A percentile compares a stretch with the other conserved stretches of the same genome.
Conservation (phyloP, 2,797 vertebrate genomes). For the Acomys russatus region DNA sequence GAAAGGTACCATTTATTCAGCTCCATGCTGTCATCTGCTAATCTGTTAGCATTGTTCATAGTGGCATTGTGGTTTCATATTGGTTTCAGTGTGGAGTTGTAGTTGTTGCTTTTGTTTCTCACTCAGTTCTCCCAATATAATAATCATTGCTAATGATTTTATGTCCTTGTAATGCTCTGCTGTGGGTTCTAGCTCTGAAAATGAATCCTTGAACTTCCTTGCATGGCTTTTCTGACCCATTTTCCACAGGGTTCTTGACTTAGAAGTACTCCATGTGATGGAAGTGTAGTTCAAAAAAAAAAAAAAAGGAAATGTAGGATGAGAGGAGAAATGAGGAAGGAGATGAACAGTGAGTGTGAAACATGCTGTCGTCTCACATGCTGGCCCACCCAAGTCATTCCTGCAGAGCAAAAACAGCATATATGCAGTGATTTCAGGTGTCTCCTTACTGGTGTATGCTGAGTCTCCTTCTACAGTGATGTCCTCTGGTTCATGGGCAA, state of each 20-base stretch:
- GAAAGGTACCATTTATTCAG: background rate
- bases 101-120: background rate
- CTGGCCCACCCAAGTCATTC: too few relatives aligned
- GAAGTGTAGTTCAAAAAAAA: background rate
- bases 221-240: background rate
- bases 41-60: background rate
- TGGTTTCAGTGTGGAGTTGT: background rate
- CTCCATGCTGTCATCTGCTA: background rate
- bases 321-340: background rate
- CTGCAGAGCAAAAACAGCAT: background rate
- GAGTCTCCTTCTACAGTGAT: background rate
- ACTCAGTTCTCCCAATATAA: background rate
- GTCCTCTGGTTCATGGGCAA: background rate
- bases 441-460: too few relatives aligned
- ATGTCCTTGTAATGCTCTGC: background rate
- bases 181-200: slow-evolving; percentile 15
- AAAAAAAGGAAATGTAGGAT: background rate
- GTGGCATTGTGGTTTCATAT: background rate
- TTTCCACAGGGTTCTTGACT: background rate
- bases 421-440: rapidly evolving
- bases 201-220: background rate
- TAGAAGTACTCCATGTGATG: background rate
- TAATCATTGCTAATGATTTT: background rate
- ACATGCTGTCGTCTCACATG: background rate
- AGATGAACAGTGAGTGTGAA: background rate